A percentile compares a stretch with the other conserved stretches of the same genome.
phyloP scores from a whole-genome alignment of 1,140 invertebrate species.

The Steinernema feltiae region DNA sequence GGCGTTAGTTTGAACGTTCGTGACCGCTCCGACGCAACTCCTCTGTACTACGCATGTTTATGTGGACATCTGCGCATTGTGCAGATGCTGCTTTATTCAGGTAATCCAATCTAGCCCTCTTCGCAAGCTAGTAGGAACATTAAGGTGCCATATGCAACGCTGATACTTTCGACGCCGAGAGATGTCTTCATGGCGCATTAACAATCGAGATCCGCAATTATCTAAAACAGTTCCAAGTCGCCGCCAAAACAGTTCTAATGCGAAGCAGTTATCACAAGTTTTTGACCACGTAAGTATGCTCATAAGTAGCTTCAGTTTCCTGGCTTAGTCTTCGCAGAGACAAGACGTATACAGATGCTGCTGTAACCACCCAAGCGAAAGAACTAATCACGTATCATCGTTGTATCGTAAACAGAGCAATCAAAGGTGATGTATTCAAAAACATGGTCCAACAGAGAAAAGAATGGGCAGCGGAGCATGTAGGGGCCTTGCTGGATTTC shows the following conservation, averaged over 20 bases:
- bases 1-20: background rate
- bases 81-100: background rate
- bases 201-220: background rate
- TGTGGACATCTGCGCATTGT: background rate
- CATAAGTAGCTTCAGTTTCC: background rate
- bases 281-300: background rate
- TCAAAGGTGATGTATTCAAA: background rate
- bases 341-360: background rate
- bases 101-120: background rate
- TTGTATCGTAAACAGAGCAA: background rate
- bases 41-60: background rate
- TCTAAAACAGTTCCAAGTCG: background rate
- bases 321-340: background rate
- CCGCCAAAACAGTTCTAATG: background rate
- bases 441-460: background rate
- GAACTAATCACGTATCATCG: background rate
- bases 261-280: background rate
- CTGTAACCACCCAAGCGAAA: background rate
- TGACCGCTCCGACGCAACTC: background rate
- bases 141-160: background rate
- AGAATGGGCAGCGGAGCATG: background rate
- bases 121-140: no score
- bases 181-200: background rate
- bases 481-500: background rate
- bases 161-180: background rate